Conservation (phyloP, 2,113 vertebrate species). For the Mus spicilegus region DNA sequence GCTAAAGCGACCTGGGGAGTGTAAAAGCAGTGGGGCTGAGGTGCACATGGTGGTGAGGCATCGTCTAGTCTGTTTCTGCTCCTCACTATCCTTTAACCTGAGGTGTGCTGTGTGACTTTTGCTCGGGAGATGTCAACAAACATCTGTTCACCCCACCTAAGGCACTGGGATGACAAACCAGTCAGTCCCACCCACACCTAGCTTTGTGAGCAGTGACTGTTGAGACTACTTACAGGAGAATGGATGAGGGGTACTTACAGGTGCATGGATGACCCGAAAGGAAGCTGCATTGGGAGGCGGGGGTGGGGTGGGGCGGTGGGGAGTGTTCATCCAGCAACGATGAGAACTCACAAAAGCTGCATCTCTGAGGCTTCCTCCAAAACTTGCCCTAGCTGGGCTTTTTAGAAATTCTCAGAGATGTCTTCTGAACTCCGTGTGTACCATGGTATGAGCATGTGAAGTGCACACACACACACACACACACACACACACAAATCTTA, state of each 20-base stretch:
- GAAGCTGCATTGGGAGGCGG: neutral
- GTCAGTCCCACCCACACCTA: neutral
- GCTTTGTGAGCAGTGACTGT: neutral
- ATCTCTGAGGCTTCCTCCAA: neutral
- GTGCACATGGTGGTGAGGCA: neutral
- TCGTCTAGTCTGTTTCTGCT: neutral
- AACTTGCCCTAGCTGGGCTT: neutral
- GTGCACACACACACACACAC: too few species aligned
- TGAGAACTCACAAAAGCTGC: neutral
- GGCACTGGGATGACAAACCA: neutral
- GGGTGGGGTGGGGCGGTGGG: neutral
- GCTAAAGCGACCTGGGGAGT: neutral
- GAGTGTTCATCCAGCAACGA: neutral
- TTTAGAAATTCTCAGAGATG: neutral
- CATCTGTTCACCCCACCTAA: neutral
- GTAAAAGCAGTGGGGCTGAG: slow-evolving; percentile 15
- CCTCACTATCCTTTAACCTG: neutral
- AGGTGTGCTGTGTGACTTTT: neutral
- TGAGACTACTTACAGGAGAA: neutral
- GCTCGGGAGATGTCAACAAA: neutral
- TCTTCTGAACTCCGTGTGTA: neutral
- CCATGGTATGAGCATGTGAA: neutral
- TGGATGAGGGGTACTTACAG: neutral
- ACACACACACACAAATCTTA: neutral
- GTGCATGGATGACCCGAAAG: neutral